Evolutionary conservation across 1,140 invertebrate species (phyloP), one percentile per base, ranked within the genome.

Genomic region (Leptopilina boulardi): DNA sequence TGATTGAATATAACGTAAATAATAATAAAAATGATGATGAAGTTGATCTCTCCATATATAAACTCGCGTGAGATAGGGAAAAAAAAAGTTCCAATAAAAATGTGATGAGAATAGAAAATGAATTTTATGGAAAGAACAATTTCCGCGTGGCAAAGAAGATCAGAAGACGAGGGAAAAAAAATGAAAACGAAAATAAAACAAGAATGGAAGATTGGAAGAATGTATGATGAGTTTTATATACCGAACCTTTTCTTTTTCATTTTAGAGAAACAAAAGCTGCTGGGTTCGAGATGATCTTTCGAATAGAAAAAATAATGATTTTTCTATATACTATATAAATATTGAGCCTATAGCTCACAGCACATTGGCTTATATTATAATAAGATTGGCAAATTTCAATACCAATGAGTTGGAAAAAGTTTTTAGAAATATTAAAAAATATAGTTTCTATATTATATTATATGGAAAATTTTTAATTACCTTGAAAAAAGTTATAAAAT

Each of bases 221-320:
- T 81, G 51, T 76, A 74, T 21, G 78, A 74, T 77, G 44, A 73
- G 47, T 23, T 77, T 79, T n/a, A n/a, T 85, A 87, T 86, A 89
- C 81, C 87, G 87, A 90, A 92, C 89, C 88, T 91, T 91, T n/a
- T n/a, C n/a, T n/a, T n/a, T n/a, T n/a, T n/a, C n/a, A n/a, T 90
- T 91, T 91, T 83, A 91, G 87, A 87, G 91, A 89, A 80, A 91
- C n/a, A 88, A 81, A 91, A 87, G 88, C 92, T 91, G 93, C 93
- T 90, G n/a, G 92, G 93, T 93, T 93, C 94, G 92, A 83, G 81
- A 84, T 83, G 86, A 90, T 90, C 90, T 84, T 90, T 86, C 88
- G 87, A 84, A 89, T 87, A 88, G 82, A 87, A 79, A 86, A 83
- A 90, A 86, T 87, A 86, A 85, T 82, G 86, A 87, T 80, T 80